These are phyloP conservation scores for Chionomys nivalis DNA, from an alignment of 2,113 vertebrate genomes.

Conservation along the genomic window DNA sequence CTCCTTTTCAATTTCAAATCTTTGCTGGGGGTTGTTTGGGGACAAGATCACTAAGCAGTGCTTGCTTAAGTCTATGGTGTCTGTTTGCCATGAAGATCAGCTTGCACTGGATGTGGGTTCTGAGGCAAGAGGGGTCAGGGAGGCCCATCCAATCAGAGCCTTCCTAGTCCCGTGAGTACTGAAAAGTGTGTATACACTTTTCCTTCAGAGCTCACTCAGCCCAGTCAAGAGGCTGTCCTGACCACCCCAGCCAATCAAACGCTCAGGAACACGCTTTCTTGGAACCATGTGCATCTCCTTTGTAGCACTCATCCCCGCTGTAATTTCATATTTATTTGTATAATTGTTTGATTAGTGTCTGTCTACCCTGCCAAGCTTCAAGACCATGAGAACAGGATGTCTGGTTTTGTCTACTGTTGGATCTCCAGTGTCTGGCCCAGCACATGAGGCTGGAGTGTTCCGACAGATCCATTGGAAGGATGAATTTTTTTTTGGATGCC, in stretches of 20 bases:
- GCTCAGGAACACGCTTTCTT: conserved; percentile 15
- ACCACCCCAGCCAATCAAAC: conserved; percentile 39
- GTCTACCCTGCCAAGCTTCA: conserved; percentile 66
- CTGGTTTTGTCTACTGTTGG: conserved; percentile 58
- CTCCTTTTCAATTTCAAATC: conserved; percentile 14
- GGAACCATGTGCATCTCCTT: conserved; percentile 1
- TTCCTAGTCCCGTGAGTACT: background rate
- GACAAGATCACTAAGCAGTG: background rate
- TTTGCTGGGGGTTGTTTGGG: conserved; percentile 27
- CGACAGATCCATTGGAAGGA: conserved; percentile 24
- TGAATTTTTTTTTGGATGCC: background rate
- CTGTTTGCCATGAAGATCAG: background rate
- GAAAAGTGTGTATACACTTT: background rate
- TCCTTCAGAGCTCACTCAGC: background rate
- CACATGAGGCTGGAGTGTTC: background rate
- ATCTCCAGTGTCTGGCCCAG: background rate
- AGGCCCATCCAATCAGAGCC: background rate
- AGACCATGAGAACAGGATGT: conserved; percentile 68
- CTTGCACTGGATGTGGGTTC: background rate
- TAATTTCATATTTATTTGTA: conserved; percentile 67
- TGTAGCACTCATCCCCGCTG: conserved; percentile 37
- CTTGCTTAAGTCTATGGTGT: background rate
- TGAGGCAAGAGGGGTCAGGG: background rate
- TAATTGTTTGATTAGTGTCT: conserved; percentile 71
- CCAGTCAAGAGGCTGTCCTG: conserved; percentile 14